These are phyloP conservation scores for Premnoplex brunnescens DNA, from an alignment of 2,797 vertebrate genomes.

Conservation along the genomic window DNA sequence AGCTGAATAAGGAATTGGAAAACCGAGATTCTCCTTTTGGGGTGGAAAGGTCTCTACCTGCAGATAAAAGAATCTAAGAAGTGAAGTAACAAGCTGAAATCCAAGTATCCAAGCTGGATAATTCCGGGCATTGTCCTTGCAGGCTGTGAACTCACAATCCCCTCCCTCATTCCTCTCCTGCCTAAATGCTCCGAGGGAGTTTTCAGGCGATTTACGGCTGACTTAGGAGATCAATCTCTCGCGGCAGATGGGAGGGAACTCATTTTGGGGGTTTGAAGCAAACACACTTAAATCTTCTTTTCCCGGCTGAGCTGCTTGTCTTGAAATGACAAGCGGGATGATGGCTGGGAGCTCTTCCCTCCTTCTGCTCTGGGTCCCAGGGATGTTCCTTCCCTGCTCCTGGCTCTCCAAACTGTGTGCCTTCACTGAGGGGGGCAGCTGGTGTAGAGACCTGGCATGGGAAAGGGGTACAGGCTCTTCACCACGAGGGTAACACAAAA, in stretches of 20 bases:
- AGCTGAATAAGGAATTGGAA: neutral
- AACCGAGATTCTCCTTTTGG: neutral
- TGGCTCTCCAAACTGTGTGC: neutral
- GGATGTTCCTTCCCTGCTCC: neutral
- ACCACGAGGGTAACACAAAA: rapidly evolving
- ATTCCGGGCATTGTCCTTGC: neutral
- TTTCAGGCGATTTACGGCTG: slow-evolving; percentile 33
- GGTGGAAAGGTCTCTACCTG: neutral
- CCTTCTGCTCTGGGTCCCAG: rapidly evolving
- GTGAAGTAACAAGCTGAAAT: neutral
- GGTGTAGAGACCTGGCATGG: neutral
- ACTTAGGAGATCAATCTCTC: slow-evolving; percentile 31
- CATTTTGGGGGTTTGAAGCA: slow-evolving; percentile 51
- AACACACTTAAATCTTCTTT: slow-evolving; percentile 48
- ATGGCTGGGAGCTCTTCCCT: neutral
- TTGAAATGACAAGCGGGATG: neutral
- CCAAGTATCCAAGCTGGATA: neutral
- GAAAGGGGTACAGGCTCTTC: neutral
- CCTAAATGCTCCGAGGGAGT: neutral
- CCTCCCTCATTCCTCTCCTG: neutral
- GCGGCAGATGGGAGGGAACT: slow-evolving; percentile 17
- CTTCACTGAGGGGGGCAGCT: rapidly evolving
- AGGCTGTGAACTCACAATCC: neutral
- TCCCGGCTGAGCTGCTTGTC: slow-evolving; percentile 26
- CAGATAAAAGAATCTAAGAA: neutral